phyloP scores from a whole-genome alignment of 2,113 vertebrate species.

The Hyperoodon ampullatus region DNA sequence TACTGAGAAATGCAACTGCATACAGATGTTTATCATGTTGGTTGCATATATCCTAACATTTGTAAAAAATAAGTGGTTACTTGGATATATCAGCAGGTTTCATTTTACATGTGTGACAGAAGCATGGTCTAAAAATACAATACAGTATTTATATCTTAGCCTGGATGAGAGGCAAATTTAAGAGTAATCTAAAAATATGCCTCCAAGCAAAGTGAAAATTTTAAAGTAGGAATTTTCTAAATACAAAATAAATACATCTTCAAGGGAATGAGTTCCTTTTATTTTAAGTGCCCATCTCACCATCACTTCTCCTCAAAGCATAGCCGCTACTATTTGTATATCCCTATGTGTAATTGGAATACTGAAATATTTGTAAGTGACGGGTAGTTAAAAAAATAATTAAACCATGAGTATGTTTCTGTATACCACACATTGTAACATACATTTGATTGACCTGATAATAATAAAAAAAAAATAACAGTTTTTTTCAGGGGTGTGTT shows the following conservation, averaged over 20 bases:
- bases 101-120: background rate
- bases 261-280: background rate
- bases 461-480: background rate
- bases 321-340: background rate
- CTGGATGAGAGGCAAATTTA: background rate
- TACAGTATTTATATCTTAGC: background rate
- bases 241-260: background rate
- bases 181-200: conserved; percentile 7
- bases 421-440: background rate
- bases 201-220: conserved; percentile 35
- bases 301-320: background rate
- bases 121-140: conserved; percentile 4
- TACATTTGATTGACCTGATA: background rate
- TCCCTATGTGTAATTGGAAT: background rate
- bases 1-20: background rate
- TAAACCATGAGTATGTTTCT: background rate
- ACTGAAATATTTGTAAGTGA: background rate
- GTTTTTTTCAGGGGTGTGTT: background rate
- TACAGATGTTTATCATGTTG: background rate
- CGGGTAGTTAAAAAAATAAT: background rate
- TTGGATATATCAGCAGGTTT: background rate
- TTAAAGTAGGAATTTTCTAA: background rate
- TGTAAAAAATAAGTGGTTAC: background rate
- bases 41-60: background rate
- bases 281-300: background rate